phyloP scores from a whole-genome alignment of 2,888 invertebrate genomes.

The Drosophila peninsularis region DNA sequence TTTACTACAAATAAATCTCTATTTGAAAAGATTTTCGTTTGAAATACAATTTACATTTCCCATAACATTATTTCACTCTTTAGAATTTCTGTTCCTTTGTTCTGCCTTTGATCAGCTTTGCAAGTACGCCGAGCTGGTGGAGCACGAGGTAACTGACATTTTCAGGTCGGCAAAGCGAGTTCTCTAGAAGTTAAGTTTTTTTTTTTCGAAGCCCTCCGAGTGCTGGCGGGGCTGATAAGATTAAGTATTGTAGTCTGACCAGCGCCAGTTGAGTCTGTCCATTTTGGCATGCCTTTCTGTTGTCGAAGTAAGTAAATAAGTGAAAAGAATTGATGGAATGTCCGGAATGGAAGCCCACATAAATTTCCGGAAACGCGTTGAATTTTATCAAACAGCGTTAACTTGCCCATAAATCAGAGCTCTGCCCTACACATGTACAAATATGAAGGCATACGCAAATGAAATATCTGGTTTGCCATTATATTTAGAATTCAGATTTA shows the following conservation, averaged over 20 bases:
- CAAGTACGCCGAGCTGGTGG: background rate
- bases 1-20: no score
- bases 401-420: slow-evolving; percentile 2
- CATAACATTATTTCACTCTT: background rate
- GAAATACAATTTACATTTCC: no score
- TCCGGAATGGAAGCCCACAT: slow-evolving; percentile 12
- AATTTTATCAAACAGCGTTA: slow-evolving; percentile 6
- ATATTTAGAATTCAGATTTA: background rate
- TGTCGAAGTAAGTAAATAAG: background rate
- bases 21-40: no score
- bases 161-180: no score
- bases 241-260: background rate
- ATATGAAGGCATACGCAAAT: slow-evolving; percentile 13
- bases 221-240: background rate
- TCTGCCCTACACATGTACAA: background rate
- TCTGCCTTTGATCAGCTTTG: background rate
- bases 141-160: slow-evolving; percentile 9
- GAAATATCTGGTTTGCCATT: slow-evolving; percentile 6
- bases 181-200: background rate
- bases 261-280: background rate
- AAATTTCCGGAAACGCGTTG: background rate
- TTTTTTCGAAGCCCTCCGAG: background rate
- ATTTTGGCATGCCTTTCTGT: background rate
- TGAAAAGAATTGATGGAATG: slow-evolving; percentile 7
- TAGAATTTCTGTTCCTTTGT: background rate